Base-by-base conservation (phyloP, 2,113 vertebrate species). In the Hyperopisus bebe region DNA sequence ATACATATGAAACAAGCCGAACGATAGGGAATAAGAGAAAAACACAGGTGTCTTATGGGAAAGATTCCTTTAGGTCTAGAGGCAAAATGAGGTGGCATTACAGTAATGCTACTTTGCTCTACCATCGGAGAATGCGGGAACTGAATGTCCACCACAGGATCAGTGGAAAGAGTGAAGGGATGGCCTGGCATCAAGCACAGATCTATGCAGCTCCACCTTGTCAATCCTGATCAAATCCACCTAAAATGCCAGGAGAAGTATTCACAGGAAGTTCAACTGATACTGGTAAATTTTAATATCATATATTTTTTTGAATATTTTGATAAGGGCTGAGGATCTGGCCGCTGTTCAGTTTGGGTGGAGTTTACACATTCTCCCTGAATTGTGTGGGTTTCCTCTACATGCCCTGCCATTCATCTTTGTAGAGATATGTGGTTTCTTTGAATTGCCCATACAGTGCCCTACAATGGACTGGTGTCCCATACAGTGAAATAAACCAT, bases 21-120 rank as follows among this genome's bases (percentile, higher is more conserved):
- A 21, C 2, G 21, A 62, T 24, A 66, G 27, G 70, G 31, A 82
- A 46, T 82, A 48, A 82, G 70, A 31, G 21, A n/a, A 42, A 80
- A 74, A 2, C 91, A 89, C 91, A 91, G 91, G 92, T 92, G 91
- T 88, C 90, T 92, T 94, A 94, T 94, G 93, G 92, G 91, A 94
- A 94, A 93, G n/a, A 95, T 94, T 94, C 92, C 90, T 92, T 91
- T 90, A 90, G 58, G 19, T 53, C 88, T 87, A 91, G 89, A 91
- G 89, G 94, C 89, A 66, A 47, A 86, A 31, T 89, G 89, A 66
- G n/a, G 85, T 8, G 5, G 42, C 89, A 82, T 89, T 88, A 89
- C 11, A 80, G 91, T 80, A 74, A 58, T 85, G 53, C 24, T 27
- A 19, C 46, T 24, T 27, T 35, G 47, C 11, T 42, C 27, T 24